Base-by-base conservation (phyloP, 2,888 invertebrate species). In the Plebejus melissa region DNA sequence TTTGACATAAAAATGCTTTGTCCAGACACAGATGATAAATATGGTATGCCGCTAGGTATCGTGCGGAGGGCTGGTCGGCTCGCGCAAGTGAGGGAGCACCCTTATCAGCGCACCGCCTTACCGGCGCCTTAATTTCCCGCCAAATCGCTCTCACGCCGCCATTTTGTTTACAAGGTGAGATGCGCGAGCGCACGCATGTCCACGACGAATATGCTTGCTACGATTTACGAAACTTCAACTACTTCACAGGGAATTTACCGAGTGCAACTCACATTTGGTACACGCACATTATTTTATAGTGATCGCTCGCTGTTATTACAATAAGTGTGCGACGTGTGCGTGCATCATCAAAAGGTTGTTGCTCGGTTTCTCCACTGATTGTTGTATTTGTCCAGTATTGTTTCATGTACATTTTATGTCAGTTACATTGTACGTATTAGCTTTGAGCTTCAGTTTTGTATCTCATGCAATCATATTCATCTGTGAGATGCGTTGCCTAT, bases 51-150 rank as follows among this genome's bases (percentile, higher is more conserved):
- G 94, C 94, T 95, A 95, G 95, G 95, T 97, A 97, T 97, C 96
- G 97, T 96, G 95, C 96, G 96, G 94, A 95, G 94, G 86, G 96
- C 97, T 94, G 96, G 96, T 89, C 96, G 97, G 94, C 95, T 97
- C 94, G 96, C 96, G 95, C 96, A 97, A 94, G 95, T 96, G 94
- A 96, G 98, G 96, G 98, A 98, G 95, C 98, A 98, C 96, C 98
- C 98, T 94, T 98, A 98, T 96, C 98, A 98, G 96, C 98, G 98
- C 96, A 97, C 91, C 80, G 93, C 93, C 87, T 90, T 93, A 88
- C 98, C 95, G 94, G 96, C 96, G 96, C 97, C 96, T 95, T 93
- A 94, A 78, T 88, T 87, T 85, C 90, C 89, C 88, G 89, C 88
- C 87, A 88, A 88, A 84, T 85, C 86, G 88, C 89, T 91, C 90